Conservation (phyloP, 2,888 invertebrate species). For the Drosophila cyrtoloma region DNA sequence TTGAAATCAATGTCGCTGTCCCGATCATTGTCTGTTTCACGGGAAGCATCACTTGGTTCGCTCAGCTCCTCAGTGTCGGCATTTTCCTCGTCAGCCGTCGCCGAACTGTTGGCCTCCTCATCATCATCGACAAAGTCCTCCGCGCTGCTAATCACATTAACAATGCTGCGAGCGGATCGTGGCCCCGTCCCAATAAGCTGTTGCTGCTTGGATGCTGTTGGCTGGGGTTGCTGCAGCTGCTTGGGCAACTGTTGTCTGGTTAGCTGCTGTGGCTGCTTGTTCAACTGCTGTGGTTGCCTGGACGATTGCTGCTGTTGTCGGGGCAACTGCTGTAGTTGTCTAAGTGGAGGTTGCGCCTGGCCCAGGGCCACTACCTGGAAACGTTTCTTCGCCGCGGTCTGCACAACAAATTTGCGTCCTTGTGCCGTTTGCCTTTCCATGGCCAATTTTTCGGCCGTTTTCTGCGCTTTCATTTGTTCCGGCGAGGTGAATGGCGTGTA, state of each 20-base stretch:
- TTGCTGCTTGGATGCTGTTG: constrained; percentile 10
- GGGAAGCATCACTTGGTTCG: constrained; percentile 86
- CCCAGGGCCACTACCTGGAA: constrained; percentile 41
- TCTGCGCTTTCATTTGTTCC: constrained; percentile 85
- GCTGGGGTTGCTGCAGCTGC: constrained; percentile 10
- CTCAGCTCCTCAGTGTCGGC: constrained; percentile 81
- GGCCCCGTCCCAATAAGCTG: constrained; percentile 8
- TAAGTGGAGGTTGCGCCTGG: constrained; percentile 33
- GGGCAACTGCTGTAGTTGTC: constrained; percentile 15
- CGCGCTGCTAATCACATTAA: constrained; percentile 41
- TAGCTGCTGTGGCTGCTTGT: constrained; percentile 22
- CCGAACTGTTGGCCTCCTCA: constrained; percentile 61
- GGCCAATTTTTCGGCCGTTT: constrained; percentile 68
- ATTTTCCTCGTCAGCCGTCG: constrained; percentile 66
- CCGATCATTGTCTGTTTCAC: constrained; percentile 86
- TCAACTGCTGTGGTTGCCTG: constrained; percentile 17
- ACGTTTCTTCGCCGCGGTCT: constrained; percentile 67
- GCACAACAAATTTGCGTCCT: constrained; percentile 71
- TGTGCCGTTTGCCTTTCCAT: constrained; percentile 64
- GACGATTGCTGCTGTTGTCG: constrained; percentile 1
- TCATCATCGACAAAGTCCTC: constrained; percentile 61
- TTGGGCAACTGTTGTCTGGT: constrained; percentile 17
- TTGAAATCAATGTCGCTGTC: constrained; percentile 89
- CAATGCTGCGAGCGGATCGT: constrained; percentile 39
- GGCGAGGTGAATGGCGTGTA: constrained; percentile 91